phyloP scores from a whole-genome alignment of 2,888 invertebrate species.

The Trissoscelio sp. region DNA sequence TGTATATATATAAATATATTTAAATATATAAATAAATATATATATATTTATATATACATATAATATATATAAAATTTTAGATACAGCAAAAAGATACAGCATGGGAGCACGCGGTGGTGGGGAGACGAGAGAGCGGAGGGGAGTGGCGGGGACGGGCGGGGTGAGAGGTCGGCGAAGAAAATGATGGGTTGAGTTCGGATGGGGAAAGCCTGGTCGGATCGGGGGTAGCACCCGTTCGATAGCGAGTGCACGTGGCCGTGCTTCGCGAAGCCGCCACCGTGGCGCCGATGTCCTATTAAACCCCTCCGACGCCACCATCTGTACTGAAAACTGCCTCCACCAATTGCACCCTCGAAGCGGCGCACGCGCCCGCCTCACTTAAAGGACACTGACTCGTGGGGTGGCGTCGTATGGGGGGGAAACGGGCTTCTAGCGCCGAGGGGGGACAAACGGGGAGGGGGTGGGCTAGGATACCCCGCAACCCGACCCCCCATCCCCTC shows the following conservation, averaged over 20 bases:
- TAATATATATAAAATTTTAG: conserved; percentile 57
- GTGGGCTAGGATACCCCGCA: neutral
- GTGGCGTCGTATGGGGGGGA: conserved; percentile 18
- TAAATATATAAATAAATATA: neutral
- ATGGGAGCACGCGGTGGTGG: conserved; percentile 40
- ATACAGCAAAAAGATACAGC: conserved; percentile 63
- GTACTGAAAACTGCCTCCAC: conserved; percentile 21
- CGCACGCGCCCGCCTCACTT: conserved; percentile 79
- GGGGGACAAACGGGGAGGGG: neutral
- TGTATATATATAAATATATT: no score
- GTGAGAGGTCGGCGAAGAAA: conserved; percentile 54
- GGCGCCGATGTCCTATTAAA: conserved; percentile 82
- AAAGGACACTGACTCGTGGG: conserved; percentile 81
- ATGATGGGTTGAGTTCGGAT: conserved; percentile 67
- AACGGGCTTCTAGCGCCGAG: conserved; percentile 10
- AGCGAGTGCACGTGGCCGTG: conserved; percentile 82
- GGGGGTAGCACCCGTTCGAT: conserved; percentile 80
- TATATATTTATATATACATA: conserved; percentile 22
- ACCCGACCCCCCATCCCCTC: neutral
- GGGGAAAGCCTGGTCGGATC: conserved; percentile 72
- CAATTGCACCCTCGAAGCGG: conserved; percentile 72
- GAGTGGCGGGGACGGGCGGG: conserved; percentile 2
- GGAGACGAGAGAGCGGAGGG: conserved; percentile 47
- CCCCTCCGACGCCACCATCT: conserved; percentile 57
- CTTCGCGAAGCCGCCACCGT: conserved; percentile 80